phyloP scores from a whole-genome alignment of 2,797 vertebrate genomes.

The Phoeniculus purpureus region DNA sequence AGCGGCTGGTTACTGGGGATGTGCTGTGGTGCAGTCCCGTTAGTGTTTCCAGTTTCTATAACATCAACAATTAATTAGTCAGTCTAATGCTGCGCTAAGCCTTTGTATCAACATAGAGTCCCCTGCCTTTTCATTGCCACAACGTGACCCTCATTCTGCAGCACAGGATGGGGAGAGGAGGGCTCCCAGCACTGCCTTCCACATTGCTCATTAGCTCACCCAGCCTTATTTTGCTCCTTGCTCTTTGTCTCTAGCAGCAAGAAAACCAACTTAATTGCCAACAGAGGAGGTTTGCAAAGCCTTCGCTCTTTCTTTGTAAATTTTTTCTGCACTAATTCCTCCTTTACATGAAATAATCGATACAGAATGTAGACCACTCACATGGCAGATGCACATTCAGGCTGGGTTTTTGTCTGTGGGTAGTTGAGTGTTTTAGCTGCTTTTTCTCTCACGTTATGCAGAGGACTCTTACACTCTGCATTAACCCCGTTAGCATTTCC shows the following conservation, averaged over 20 bases:
- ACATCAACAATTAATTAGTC: background rate
- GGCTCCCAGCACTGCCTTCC: background rate
- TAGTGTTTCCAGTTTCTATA: background rate
- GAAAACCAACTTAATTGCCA: background rate
- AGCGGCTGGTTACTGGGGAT: background rate
- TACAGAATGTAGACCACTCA: background rate
- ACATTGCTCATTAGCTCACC: background rate
- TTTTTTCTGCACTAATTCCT: background rate
- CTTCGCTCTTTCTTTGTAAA: background rate
- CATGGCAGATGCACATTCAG: background rate
- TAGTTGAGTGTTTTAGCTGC: background rate
- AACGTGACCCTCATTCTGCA: background rate
- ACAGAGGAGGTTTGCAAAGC: background rate
- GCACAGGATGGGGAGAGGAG: background rate
- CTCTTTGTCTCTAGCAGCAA: background rate
- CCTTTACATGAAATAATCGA: background rate
- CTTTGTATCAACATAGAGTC: background rate
- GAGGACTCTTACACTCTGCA: background rate
- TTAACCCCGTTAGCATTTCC: background rate
- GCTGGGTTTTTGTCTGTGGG: background rate
- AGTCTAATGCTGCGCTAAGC: background rate
- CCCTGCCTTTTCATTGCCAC: background rate
- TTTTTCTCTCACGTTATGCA: background rate
- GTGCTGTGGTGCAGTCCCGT: background rate
- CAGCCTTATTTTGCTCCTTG: background rate